These are phyloP conservation scores for Pluvianellus socialis DNA, from an alignment of 2,113 vertebrate species.

Conservation along the genomic window DNA sequence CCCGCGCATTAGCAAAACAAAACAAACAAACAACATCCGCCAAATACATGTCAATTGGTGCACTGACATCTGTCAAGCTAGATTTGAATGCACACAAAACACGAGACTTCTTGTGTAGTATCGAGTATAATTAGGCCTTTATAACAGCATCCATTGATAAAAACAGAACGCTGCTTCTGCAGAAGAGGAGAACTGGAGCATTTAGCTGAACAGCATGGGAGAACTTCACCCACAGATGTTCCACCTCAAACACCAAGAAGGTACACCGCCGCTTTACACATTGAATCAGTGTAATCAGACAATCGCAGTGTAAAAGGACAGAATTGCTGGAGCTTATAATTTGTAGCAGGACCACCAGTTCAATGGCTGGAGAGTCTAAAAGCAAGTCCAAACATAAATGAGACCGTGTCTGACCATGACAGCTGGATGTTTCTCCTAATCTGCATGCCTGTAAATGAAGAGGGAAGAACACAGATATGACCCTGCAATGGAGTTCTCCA, in stretches of 20 bases:
- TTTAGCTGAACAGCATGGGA: not conserved
- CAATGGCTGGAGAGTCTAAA: not conserved
- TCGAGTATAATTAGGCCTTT: not conserved
- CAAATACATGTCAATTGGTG: not conserved
- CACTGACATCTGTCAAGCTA: not conserved
- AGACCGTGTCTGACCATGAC: not conserved
- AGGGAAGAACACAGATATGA: not conserved
- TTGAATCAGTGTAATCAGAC: not conserved
- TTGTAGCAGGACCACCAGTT: not conserved
- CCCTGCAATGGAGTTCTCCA: not conserved
- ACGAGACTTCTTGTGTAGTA: not conserved
- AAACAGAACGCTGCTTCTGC: not conserved
- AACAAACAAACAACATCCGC: not conserved
- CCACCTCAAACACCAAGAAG: not conserved
- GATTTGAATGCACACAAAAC: not conserved
- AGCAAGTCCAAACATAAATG: not conserved
- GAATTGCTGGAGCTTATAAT: not conserved
- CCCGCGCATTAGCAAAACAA: not conserved
- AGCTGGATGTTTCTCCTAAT: not conserved
- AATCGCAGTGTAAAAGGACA: not conserved
- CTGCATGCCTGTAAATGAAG: not conserved
- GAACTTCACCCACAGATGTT: not conserved
- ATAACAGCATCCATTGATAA: not conserved
- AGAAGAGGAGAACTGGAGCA: not conserved
- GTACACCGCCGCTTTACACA: not conserved